Evolutionary conservation across 2,797 vertebrate species (phyloP), one percentile per base, ranked within the genome.

Genomic region (Pantherophis alleghaniensis): DNA sequence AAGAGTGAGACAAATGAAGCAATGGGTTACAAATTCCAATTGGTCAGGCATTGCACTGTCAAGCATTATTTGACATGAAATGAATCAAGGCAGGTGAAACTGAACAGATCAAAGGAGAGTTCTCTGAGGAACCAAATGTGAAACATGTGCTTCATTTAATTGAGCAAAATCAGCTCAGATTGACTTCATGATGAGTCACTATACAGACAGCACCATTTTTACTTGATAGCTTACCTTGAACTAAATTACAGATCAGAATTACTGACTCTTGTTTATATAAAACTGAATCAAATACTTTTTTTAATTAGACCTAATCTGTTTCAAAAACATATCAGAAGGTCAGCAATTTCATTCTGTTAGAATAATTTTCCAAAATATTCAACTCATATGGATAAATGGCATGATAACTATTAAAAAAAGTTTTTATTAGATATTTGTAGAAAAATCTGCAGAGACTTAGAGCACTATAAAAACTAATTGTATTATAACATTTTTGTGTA

Each of bases 51-150:
- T 47, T 91, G 83, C 51, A 26, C 53, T 91, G 86, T 60, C 89
- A 79, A 91, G 83, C 37, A 24, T 63, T 37, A 90, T 93, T 91
- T 91, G 61, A 91, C 7, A 9, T 47, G 86, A 74, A 91, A 88
- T 88, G 57, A 79, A 91, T 91, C 90, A 79, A 88, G 60, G 55
- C 61, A 93, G 86, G 63, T 60, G 47, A 92, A 90, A 55, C 55
- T 79, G 91, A 93, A 37, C 22, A 51, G 55, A 93, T 93, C 90
- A 93, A 91, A 91, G 86, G 56, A 16, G n/a, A 74, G 42, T 87
- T 93, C 61, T 87, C 55, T 16, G 7, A 18, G 16, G 86, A 42
- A 60, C 9, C 53, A 79, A 60, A 91, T 74, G 20, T 13, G 37
- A 74, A 88, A 59, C 5, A 55, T 89, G 55, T 79, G 63, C 66